Conservation (phyloP, 2,113 vertebrate species). For the Zingel zingel region DNA sequence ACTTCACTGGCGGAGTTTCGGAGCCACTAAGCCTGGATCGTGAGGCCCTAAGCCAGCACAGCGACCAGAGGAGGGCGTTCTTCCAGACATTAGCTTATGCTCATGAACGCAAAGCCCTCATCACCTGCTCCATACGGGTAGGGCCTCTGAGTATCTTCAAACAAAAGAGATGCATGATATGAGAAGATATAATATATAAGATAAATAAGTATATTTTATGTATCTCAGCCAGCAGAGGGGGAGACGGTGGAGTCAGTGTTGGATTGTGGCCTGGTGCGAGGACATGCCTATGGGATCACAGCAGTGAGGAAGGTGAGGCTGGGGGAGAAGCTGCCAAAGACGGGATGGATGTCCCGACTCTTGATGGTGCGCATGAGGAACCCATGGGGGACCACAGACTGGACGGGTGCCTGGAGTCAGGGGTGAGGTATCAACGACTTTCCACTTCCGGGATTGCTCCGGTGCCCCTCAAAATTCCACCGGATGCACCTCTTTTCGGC, state of each 20-base stretch:
- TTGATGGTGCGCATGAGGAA: constrained; percentile 87
- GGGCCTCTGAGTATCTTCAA: neutral
- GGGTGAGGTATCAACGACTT: constrained; percentile 60
- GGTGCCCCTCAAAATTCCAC: too few relatives aligned
- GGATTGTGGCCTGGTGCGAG: constrained; percentile 85
- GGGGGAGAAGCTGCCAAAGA: constrained; percentile 59
- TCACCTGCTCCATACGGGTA: constrained; percentile 88
- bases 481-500: too few relatives aligned
- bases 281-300: constrained; percentile 87
- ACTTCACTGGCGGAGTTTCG: constrained; percentile 88
- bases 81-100: constrained; percentile 83
- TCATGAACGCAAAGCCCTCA: constrained; percentile 81
- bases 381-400: constrained; percentile 87
- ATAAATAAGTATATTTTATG: too few relatives aligned
- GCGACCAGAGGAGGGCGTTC: constrained; percentile 77
- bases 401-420: constrained; percentile 88
- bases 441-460: too few relatives aligned
- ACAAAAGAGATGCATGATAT: neutral
- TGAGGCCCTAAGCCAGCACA: constrained; percentile 59
- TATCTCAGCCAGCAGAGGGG: constrained; percentile 81
- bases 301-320: constrained; percentile 80
- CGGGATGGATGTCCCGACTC: constrained; percentile 66
- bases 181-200: too few relatives aligned
- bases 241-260: constrained; percentile 83
- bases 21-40: constrained; percentile 82